Evolutionary conservation across 2,797 vertebrate species (phyloP), one percentile per base, ranked within the genome.

Genomic region (Siniperca undulata): DNA sequence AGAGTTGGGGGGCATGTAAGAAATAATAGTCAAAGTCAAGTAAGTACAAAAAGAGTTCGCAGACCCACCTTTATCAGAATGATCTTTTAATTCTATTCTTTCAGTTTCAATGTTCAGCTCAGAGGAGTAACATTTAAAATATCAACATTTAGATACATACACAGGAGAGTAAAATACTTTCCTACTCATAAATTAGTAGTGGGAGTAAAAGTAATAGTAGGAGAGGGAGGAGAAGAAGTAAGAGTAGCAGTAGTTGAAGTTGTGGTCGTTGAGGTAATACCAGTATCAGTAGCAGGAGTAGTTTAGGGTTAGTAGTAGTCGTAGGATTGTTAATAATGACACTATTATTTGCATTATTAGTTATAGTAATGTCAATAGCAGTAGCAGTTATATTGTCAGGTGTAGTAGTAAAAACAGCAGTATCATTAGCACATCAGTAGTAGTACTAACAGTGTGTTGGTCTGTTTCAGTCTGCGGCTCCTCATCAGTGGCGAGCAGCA

Each of bases 401-500:
- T 22, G 12, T 16, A 9, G 44, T 40, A 40, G 12, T 24, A 9
- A 53, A 14, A 24, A 0, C 24, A n/a, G 20, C n/a, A 10, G 30
- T 12, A 13, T 22, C 46, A 44, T 44, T 46, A 13, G 42, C 12
- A 36, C 36, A 27, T 8, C 4, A 52, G 40, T 3, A 30, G 38
- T 5, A 27, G 11, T 30, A 12, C 13, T 13, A 55, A 83, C 69
- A 30, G 22, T 50, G 9, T 24, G 19, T 3, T 22, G 7, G 0
- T 62, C 38, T 68, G 91, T 74, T 77, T 56, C 93, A 99, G 97
- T 97, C 96, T 85, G 96, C 96, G 7, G 93, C 96, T 16, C 95
- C 97, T 24, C 97, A 94, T 87, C 93, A 2, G 34, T 99, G 97
- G 97, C 94, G 87, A 87, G 94, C 92, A 0, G 90, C 85, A 46